Conservation (phyloP, 2,888 invertebrate species). For the Antitype chi region DNA sequence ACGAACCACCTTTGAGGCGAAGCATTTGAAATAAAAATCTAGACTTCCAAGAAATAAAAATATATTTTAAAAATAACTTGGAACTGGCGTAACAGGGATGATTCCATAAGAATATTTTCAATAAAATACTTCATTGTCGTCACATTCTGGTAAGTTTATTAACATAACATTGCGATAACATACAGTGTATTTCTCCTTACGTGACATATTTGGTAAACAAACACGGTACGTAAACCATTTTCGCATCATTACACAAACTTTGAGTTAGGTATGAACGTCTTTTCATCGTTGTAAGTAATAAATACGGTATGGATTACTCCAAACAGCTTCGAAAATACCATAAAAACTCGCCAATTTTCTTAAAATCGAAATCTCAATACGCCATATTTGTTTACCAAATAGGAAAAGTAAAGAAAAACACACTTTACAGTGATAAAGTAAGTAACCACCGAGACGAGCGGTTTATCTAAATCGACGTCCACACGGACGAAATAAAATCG, state of each 20-base stretch:
- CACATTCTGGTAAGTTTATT: conserved; percentile 39
- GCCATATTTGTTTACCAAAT: conserved; percentile 34
- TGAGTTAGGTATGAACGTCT: neutral
- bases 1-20: conserved; percentile 44
- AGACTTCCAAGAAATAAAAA: conserved; percentile 58
- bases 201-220: conserved; percentile 29
- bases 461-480: neutral
- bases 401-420: conserved; percentile 17
- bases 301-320: neutral
- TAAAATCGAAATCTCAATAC: neutral
- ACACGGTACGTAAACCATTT: neutral
- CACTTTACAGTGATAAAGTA: conserved; percentile 18
- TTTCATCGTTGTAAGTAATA: neutral
- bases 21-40: conserved; percentile 59
- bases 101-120: conserved; percentile 41
- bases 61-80: conserved; percentile 60
- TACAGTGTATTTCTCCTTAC: conserved; percentile 15
- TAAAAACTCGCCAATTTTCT: neutral
- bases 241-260: neutral
- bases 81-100: conserved; percentile 49
- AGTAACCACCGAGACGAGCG: conserved; percentile 22
- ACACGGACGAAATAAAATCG: no score
- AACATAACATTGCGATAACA: conserved; percentile 53
- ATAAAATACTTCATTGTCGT: conserved; percentile 43
- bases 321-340: neutral